phyloP scores from a whole-genome alignment of 2,888 invertebrate genomes.

The Caenorhabditis zanzibari region DNA sequence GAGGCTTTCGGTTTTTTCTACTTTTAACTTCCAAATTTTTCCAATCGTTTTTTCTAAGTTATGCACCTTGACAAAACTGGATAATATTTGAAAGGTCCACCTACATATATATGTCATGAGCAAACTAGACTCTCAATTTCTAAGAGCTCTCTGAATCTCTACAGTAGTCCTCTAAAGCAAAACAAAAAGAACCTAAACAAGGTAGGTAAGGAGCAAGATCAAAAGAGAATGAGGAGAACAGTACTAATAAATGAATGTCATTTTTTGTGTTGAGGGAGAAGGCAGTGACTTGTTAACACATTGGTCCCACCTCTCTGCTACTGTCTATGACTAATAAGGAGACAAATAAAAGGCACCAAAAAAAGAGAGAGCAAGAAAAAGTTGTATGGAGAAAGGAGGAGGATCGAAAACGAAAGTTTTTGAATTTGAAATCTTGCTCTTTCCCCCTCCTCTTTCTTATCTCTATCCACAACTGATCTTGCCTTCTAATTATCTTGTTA shows the following conservation, averaged over 20 bases:
- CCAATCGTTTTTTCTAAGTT: background rate
- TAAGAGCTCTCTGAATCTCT: background rate
- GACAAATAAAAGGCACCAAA: constrained; percentile 20
- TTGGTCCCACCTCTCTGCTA: constrained; percentile 33
- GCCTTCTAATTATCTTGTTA: constrained; percentile 29
- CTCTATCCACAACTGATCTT: constrained; percentile 18
- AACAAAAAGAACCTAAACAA: background rate
- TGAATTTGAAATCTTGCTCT: constrained; percentile 17
- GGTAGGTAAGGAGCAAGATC: constrained; percentile 15
- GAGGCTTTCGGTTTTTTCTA: too few relatives aligned
- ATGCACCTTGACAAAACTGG: background rate
- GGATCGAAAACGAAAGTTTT: background rate
- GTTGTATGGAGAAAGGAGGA: background rate
- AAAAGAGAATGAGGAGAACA: constrained; percentile 21
- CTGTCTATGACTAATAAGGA: constrained; percentile 52
- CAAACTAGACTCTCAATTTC: background rate
- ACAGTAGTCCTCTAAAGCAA: background rate
- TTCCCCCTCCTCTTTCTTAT: background rate
- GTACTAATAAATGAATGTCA: constrained; percentile 52
- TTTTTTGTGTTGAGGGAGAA: constrained; percentile 13
- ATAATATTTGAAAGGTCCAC: background rate
- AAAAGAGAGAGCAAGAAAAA: background rate
- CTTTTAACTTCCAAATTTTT: background rate
- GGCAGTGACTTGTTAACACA: constrained; percentile 31
- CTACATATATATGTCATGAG: constrained; percentile 4